Percentiles rank a stretch among this genome's conserved stretches.
These are phyloP conservation scores for Peromyscus polionotus DNA, from an alignment of 2,113 vertebrate species.

Conservation along the genomic window DNA sequence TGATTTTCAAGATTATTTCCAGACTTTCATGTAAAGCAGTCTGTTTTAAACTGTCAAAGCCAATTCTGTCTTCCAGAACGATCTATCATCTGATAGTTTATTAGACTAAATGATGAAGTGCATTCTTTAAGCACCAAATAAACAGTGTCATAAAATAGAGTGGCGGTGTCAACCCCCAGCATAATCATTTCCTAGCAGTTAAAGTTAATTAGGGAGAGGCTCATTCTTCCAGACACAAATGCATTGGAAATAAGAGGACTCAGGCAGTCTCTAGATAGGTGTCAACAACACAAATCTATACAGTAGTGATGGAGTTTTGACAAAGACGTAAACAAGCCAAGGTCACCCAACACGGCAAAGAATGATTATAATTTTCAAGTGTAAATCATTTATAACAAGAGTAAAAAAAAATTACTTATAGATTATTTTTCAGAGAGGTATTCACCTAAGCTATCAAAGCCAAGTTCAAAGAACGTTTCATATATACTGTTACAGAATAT, in stretches of 20 bases:
- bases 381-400: conserved; percentile 44
- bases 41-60: conserved; percentile 51
- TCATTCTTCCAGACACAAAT: conserved; percentile 85
- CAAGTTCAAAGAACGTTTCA: conserved; percentile 63
- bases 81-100: conserved; percentile 62
- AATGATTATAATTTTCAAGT: conserved; percentile 70
- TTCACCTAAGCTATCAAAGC: conserved; percentile 56
- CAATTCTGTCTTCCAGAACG: conserved; percentile 22
- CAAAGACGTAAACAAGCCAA: conserved; percentile 84
- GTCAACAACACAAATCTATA: conserved; percentile 82
- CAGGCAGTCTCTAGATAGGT: conserved; percentile 84
- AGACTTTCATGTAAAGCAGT: conserved; percentile 58
- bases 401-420: conserved; percentile 51
- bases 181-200: conserved; percentile 83
- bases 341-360: conserved; percentile 81
- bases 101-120: conserved; percentile 67
- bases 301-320: conserved; percentile 79
- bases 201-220: conserved; percentile 86
- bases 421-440: conserved; percentile 40
- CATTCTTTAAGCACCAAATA: conserved; percentile 83
- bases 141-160: conserved; percentile 84
- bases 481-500: neutral
- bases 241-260: conserved; percentile 84
- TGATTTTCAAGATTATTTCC: conserved; percentile 38
- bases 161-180: conserved; percentile 83